phyloP scores from a whole-genome alignment of 2,113 vertebrate species.

The Bucco capensis region DNA sequence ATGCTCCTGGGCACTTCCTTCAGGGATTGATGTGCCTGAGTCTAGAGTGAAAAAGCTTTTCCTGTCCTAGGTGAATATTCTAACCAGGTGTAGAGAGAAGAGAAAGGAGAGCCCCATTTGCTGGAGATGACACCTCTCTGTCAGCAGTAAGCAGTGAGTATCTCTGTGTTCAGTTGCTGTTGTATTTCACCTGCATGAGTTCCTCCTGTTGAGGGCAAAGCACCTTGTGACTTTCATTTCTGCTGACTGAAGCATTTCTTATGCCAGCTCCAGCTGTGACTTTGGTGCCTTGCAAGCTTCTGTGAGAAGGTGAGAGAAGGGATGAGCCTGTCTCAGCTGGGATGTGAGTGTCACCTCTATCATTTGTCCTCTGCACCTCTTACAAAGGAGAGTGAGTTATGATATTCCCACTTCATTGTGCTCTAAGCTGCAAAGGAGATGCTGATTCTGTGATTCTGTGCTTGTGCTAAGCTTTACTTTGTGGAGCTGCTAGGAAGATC shows the following conservation, averaged over 20 bases:
- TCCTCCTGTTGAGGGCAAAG: not conserved
- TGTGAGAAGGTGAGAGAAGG: no score
- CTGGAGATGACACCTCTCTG: not conserved
- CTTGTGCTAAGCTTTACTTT: not conserved
- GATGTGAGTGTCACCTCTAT: not conserved
- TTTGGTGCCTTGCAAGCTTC: not conserved
- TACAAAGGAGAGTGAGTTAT: fast-evolving
- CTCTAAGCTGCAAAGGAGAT: not conserved
- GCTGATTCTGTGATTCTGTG: no score
- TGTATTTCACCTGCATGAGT: not conserved
- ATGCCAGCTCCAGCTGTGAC: not conserved
- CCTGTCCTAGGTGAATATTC: not conserved
- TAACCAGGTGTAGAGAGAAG: not conserved
- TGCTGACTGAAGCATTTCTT: not conserved
- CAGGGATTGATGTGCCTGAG: not conserved
- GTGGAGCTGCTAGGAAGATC: not conserved
- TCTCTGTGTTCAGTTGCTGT: not conserved
- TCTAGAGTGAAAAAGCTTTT: not conserved
- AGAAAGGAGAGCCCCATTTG: not conserved
- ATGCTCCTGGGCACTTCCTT: no score
- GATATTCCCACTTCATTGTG: not conserved
- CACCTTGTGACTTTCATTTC: not conserved
- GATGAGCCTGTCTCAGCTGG: not conserved
- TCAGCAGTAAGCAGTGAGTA: constrained; percentile 13
- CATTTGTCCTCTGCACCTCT: not conserved